These are phyloP conservation scores for Stichopus horrens DNA, from an alignment of 53 echinoderm and acorn worm genomes.

Conservation along the genomic window DNA sequence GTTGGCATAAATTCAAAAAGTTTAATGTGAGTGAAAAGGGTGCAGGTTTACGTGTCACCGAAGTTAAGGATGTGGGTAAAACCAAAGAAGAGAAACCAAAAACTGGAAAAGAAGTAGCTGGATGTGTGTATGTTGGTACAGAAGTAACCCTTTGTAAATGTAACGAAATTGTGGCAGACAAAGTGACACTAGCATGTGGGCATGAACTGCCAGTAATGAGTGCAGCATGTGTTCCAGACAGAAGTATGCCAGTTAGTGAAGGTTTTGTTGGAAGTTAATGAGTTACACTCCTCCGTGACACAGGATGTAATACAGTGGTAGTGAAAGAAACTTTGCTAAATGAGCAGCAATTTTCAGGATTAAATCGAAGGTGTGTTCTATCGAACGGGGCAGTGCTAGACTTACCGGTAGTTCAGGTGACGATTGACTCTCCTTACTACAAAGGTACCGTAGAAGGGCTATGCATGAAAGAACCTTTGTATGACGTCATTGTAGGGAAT, in stretches of 20 bases:
- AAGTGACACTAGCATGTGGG: conserved; percentile 29
- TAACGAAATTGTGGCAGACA: neutral
- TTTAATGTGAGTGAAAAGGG: neutral
- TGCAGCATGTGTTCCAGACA: conserved; percentile 30
- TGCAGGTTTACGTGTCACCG: neutral
- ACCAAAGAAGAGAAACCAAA: too few species aligned
- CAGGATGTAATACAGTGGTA: conserved; percentile 58
- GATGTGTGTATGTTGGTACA: neutral
- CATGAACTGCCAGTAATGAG: conserved; percentile 52
- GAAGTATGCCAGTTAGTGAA: conserved; percentile 54
- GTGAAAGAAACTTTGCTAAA: conserved; percentile 55
- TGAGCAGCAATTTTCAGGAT: conserved; percentile 40
- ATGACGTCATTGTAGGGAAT: conserved; percentile 61
- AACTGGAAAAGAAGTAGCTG: too few species aligned
- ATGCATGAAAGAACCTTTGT: conserved; percentile 59
- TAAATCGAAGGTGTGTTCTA: conserved; percentile 44
- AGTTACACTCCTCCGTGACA: conserved; percentile 57
- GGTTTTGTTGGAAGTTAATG: conserved; percentile 32
- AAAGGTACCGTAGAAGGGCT: conserved; percentile 56
- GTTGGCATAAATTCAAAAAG: neutral
- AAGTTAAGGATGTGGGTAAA: neutral
- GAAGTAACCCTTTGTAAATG: conserved; percentile 29
- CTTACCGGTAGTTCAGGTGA: conserved; percentile 48
- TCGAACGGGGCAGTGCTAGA: conserved; percentile 62
- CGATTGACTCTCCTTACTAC: conserved; percentile 54